These are phyloP conservation scores for Anastrepha obliqua DNA, from an alignment of 1,140 invertebrate species.

Conservation along the genomic window DNA sequence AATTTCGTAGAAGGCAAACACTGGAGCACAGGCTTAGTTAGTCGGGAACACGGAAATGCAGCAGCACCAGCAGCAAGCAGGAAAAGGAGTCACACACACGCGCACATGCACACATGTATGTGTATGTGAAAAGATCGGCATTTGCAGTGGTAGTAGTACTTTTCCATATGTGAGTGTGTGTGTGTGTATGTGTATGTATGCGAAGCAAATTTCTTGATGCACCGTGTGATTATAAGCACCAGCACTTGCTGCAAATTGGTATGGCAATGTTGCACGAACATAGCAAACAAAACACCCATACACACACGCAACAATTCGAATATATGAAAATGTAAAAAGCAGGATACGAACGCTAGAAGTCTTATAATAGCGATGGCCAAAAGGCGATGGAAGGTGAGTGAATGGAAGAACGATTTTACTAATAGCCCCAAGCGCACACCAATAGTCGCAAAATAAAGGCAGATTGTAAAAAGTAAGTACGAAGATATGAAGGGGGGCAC, in stretches of 20 bases:
- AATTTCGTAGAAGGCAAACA: constrained; percentile 61
- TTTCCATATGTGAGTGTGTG: not conserved
- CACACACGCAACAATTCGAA: not conserved
- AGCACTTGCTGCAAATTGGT: constrained; percentile 49
- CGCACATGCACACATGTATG: not conserved
- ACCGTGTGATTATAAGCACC: not conserved
- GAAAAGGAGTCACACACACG: constrained; percentile 51
- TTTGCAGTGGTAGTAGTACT: not conserved
- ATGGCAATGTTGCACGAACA: constrained; percentile 37
- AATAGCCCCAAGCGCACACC: constrained; percentile 36
- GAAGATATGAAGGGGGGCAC: not conserved
- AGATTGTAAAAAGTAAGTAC: constrained; percentile 14
- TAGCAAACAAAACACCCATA: not conserved
- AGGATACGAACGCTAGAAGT: not conserved
- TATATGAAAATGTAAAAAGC: not conserved
- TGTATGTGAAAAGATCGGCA: not conserved
- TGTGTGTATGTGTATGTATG: not conserved
- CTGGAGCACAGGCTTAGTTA: constrained; percentile 1
- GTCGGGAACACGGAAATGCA: constrained; percentile 40
- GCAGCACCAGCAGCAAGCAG: not conserved
- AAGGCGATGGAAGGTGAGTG: constrained; percentile 13
- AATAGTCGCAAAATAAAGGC: constrained; percentile 2
- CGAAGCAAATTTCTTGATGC: not conserved
- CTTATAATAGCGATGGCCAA: not conserved
- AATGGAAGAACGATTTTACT: constrained; percentile 27